Percentiles rank a stretch among this genome's conserved stretches.
Evolutionary conservation across 2,888 invertebrate species (phyloP).

Genomic region (Pyralis farinalis): DNA sequence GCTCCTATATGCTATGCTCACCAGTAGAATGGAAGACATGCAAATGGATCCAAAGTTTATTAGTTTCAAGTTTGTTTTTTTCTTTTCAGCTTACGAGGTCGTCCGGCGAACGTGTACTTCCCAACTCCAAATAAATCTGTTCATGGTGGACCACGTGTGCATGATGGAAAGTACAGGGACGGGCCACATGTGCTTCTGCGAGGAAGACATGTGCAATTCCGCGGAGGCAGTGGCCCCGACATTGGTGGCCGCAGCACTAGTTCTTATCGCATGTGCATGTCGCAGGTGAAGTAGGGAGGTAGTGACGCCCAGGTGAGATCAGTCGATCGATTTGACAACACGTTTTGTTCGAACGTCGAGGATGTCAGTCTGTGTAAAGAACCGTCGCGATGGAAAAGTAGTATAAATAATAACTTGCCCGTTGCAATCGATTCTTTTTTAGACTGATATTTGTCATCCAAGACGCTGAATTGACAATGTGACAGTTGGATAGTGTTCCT

Average conservation of each 20-base stretch:
- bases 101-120: conserved; percentile 96
- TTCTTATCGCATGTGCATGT: conserved; percentile 69
- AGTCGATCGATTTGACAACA: conserved; percentile 30
- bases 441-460: not conserved
- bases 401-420: no score
- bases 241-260: conserved; percentile 46
- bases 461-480: conserved; percentile 16
- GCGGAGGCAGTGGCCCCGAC: conserved; percentile 43
- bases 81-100: conserved; percentile 89
- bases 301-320: conserved; percentile 37
- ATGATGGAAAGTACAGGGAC: conserved; percentile 99
- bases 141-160: conserved; percentile 99
- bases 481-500: conserved; percentile 5
- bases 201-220: conserved; percentile 96
- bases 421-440: conserved; percentile 1
- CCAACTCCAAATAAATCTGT: conserved; percentile 96
- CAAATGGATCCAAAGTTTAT: no score
- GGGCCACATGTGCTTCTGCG: conserved; percentile 99
- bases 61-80: no score
- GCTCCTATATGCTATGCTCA: no score
- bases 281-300: conserved; percentile 68
- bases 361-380: not conserved
- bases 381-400: no score
- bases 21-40: no score
- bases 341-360: not conserved